Percentiles rank a stretch among this genome's conserved stretches.
Evolutionary conservation across 2,113 vertebrate genomes (phyloP).

Genomic region (Calonectris borealis): DNA sequence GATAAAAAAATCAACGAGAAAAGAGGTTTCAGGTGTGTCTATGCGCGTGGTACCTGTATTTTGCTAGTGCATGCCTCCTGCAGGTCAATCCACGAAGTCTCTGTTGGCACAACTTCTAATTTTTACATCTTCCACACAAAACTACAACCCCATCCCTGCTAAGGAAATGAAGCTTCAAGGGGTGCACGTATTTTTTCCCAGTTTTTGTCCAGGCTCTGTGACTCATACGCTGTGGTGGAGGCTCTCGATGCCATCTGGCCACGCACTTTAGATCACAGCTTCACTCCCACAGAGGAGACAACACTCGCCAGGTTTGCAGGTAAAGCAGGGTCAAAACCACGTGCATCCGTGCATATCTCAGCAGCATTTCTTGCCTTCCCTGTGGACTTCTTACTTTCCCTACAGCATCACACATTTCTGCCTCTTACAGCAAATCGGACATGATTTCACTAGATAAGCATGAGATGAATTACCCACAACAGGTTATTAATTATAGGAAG

Average conservation of each 20-base stretch:
- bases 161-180: constrained; percentile 45
- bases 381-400: neutral
- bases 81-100: neutral
- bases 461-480: neutral
- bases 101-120: neutral
- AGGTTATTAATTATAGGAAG: neutral
- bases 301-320: neutral
- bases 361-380: neutral
- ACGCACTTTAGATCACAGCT: neutral
- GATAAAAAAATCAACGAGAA: neutral
- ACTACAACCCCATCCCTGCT: neutral
- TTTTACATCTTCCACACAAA: neutral
- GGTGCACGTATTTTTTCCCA: neutral
- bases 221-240: neutral
- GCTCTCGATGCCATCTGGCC: constrained; percentile 17
- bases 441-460: neutral
- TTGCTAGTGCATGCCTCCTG: neutral
- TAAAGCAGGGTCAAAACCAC: neutral
- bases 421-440: neutral
- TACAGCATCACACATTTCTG: neutral
- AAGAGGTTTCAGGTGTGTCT: neutral
- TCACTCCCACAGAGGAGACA: neutral
- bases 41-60: accelerated
- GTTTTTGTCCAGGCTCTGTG: neutral
- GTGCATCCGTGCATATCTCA: neutral